Base-by-base conservation (phyloP, 2,113 vertebrate genomes). In the Phoxinus phoxinus region DNA sequence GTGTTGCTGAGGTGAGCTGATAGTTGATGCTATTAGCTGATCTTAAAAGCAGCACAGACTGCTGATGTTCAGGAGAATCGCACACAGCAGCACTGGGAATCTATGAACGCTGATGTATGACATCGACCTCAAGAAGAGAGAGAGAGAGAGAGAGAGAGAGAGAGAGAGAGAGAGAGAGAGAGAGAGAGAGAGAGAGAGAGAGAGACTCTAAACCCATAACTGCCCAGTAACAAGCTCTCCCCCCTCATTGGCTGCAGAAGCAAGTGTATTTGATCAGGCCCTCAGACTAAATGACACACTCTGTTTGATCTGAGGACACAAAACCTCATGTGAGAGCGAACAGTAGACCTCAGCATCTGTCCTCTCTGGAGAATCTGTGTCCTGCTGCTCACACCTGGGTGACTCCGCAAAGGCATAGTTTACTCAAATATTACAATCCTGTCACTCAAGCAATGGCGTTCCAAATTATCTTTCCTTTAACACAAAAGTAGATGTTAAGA, bases 181-280 rank as follows among this genome's bases (percentile, higher is more conserved):
- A 91, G 58, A 81, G 23, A 65, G 65, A 80, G 86, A 73, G 81
- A 84, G 86, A 59, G 32, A 59, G 46, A 77, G 69, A 75, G 71
- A 77, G 72, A 69, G 69, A 83, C 10, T 35, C 67, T 72, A 72
- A 65, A 82, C 91, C 91, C 90, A 91, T 84, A 92, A 92, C 93
- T 93, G 93, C 94, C 94, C 92, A 89, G 94, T 94, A 94, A 95
- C 93, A 93, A 87, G 88, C 80, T 74, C 87, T 88, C 92, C 73
- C 25, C 90, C 72, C 91, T 93, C 89, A 94, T 94, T 95, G 94
- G 94, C 91, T 94, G 91, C 71, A 63, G 81, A 86, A 79, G 86
- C 89, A 87, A 88, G 88, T 92, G 91, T 88, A 90, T 93, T 91
- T 91, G 91, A 93, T 93, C 90, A 89, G 86, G 90, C 83, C 90